Evolutionary conservation across 2,888 invertebrate genomes (phyloP), one percentile per base, ranked within the genome.

Genomic region (Microplitis deprimator): DNA sequence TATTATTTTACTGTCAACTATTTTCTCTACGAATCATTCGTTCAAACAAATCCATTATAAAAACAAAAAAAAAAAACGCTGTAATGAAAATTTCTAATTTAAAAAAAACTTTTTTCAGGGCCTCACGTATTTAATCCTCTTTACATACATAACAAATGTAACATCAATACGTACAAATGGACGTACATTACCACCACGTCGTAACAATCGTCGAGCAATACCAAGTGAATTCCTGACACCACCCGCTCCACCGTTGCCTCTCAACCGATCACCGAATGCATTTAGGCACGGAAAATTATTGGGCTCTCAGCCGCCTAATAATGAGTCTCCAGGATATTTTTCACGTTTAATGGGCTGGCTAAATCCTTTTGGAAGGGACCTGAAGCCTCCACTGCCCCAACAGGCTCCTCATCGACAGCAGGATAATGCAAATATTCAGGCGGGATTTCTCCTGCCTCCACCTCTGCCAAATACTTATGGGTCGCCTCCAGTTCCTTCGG

Each of bases 271-370:
- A 1, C 82, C 79, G 0, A 16, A 69, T 68, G 78, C 67, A 6
- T 73, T 80, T 17, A 83, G 87, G 72, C 82, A 84, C 16, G 86
- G 85, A 41, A 83, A 86, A 79, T 79, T 84, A 61, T 68, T 82
- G 3, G 83, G 81, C 64, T 79, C 79, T 20, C 90, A 91, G 5
- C 90, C 91, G 5, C 89, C 90, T 0, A 91, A 91, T 6, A 77
- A 81, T 20, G 83, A 82, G 71, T 88, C 91, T 0, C 91, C 92
- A n/a, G 91, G 92, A 1, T 90, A 93, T 80, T 91, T 93, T 75
- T 91, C 93, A 77, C 92, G 91, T 88, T 88, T 94, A 6, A 92
- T 93, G 41, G 91, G 90, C 64, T 94, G 93, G 93, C 87, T 94
- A 0, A 93, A 92, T 82, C 92, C 93, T 0, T 92, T 92, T 0